A percentile compares a stretch with the other conserved stretches of the same genome.
phyloP scores from a whole-genome alignment of 2,888 invertebrate species.

The Hetaerina titia region DNA sequence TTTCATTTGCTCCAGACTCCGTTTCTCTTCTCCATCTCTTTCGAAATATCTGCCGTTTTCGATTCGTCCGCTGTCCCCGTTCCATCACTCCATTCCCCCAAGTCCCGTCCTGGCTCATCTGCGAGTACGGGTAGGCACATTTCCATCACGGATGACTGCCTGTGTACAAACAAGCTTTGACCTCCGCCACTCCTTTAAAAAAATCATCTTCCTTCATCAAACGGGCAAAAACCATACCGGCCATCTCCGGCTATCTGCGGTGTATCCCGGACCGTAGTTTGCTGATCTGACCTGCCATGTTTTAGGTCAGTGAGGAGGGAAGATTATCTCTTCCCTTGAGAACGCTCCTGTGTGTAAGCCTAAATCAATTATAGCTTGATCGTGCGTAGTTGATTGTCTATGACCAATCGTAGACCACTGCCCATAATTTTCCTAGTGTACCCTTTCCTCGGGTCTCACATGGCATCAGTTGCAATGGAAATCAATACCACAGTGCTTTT shows the following conservation, averaged over 20 bases:
- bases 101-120: neutral
- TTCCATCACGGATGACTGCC: neutral
- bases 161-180: conserved; percentile 1
- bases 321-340: neutral
- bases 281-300: neutral
- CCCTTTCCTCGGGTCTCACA: neutral
- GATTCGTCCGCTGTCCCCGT: neutral
- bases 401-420: neutral
- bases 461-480: neutral
- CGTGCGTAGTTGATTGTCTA: conserved; percentile 30
- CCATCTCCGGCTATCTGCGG: neutral
- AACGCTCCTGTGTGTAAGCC: neutral
- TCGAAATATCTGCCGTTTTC: neutral
- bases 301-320: neutral
- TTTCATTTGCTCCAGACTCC: neutral
- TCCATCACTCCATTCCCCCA: neutral
- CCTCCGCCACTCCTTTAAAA: neutral
- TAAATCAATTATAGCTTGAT: neutral
- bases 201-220: neutral
- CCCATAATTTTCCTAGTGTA: neutral
- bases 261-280: neutral
- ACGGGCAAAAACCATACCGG: neutral
- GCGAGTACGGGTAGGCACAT: neutral
- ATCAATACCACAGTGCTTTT: neutral
- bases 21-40: neutral